Conservation (phyloP, 2,888 invertebrate genomes). For the Galerucella pusilla region DNA sequence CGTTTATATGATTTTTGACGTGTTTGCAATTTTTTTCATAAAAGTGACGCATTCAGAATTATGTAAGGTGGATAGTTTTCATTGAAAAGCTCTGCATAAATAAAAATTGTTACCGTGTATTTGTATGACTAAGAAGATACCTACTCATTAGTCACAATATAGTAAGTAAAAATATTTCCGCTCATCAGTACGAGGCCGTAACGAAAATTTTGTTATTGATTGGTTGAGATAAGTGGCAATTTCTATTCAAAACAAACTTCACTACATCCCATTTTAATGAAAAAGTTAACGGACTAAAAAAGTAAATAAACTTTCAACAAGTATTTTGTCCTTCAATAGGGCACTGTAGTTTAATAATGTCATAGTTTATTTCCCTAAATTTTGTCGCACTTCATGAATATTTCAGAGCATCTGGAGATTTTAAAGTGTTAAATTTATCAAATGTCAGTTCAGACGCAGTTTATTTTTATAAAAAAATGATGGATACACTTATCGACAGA, state of each 20-base stretch:
- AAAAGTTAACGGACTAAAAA: background rate
- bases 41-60: too few species aligned
- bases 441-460: background rate
- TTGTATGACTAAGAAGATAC: conserved; percentile 4
- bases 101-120: background rate
- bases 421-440: conserved; percentile 2
- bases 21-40: too few species aligned
- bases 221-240: background rate
- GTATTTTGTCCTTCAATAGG: background rate
- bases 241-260: background rate
- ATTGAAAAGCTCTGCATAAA: background rate
- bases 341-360: background rate
- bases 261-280: background rate
- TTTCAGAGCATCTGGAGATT: conserved; percentile 6
- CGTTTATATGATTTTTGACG: too few species aligned
- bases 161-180: background rate
- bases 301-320: background rate
- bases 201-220: background rate
- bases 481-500: background rate
- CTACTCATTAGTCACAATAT: background rate
- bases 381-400: conserved; percentile 5
- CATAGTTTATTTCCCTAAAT: background rate
- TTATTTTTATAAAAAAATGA: conserved; percentile 4
- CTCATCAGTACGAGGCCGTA: background rate
- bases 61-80: too few species aligned